These are phyloP conservation scores for Lasiommata megera DNA, from an alignment of 2,888 invertebrate species.

Conservation along the genomic window DNA sequence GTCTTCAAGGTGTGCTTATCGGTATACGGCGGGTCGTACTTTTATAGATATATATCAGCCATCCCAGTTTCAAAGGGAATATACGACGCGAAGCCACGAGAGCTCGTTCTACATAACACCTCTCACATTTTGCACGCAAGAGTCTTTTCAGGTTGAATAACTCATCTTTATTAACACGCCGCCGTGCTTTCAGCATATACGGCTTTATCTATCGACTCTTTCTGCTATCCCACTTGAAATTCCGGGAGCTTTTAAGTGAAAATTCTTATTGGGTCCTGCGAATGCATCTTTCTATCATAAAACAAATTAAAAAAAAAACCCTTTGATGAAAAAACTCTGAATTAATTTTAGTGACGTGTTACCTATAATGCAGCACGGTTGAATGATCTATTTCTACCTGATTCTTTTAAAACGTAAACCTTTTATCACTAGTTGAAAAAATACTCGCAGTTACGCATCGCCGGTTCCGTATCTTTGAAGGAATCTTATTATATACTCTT, in stretches of 20 bases:
- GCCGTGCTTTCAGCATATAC: not conserved
- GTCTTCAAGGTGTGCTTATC: too few relatives aligned
- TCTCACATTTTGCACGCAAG: conserved; percentile 26
- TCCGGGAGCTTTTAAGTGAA: conserved; percentile 4
- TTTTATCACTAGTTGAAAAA: too few relatives aligned
- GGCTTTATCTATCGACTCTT: conserved; percentile 10
- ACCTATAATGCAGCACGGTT: too few relatives aligned
- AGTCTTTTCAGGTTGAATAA: conserved; percentile 22
- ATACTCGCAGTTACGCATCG: too few relatives aligned
- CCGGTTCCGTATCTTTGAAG: too few relatives aligned
- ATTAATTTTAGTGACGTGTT: not conserved
- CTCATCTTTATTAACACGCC: conserved; percentile 30
- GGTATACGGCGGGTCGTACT: too few relatives aligned
- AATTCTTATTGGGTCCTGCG: not conserved
- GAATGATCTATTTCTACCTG: too few relatives aligned
- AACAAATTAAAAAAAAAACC: not conserved
- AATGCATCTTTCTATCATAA: not conserved
- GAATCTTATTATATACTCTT: too few relatives aligned
- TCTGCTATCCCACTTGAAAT: conserved; percentile 23
- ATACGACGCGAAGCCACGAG: conserved; percentile 10
- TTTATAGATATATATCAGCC: conserved; percentile 2
- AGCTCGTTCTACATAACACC: conserved; percentile 11
- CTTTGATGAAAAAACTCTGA: not conserved
- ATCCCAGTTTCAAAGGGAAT: conserved; percentile 7
- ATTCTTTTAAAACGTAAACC: too few relatives aligned